Evolutionary conservation across 2,888 invertebrate genomes (phyloP), one percentile per base, ranked within the genome.

Genomic region (Eledone cirrhosa): DNA sequence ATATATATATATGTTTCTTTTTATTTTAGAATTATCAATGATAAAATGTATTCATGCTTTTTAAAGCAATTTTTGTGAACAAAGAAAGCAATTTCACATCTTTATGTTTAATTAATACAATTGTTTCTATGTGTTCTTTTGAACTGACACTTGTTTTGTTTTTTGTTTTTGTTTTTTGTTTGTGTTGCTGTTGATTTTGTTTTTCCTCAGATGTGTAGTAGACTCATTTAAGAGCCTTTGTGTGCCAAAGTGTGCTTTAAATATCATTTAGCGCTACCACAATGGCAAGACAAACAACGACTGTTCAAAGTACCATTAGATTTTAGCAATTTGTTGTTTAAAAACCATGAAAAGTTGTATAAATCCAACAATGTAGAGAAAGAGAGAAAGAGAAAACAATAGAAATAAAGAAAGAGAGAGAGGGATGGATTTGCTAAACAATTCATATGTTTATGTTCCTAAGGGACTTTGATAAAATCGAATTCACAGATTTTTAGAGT

Each of bases 31-130:
- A 41, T 41, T 41, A 41, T 41, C 41, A 41, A 41, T 22, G 72
- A 72, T 41, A 29, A 72, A n/a, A 72, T 41, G 72, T 41, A 72
- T 72, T 33, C 72, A 72, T 22, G 72, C 72, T n/a, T 72, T 22
- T 41, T n/a, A 72, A 22, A 72, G 41, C 31, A 24, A 11, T 27
- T 33, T 72, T 29, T 72, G 31, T 69, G 33, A 33, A 72, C 16
- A 41, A 72, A 41, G 22, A 13, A 72, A 22, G 22, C 31, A 33
- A 72, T 13, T n/a, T 22, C 72, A n/a, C 41, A 14, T 33, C 41
- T 29, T 13, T 41, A 72, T 41, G 31, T 31, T 5, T 33, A 72
- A 72, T 72, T 33, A 72, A 72, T n/a, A 72, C 11, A 33, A 33
- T 33, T n/a, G 33, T 33, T 72, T 72, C 72, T 13, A 72, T 33